A percentile compares a stretch with the other conserved stretches of the same genome.
phyloP scores from a whole-genome alignment of 2,888 invertebrate genomes.

The Mesopsocus fuscifrons region DNA sequence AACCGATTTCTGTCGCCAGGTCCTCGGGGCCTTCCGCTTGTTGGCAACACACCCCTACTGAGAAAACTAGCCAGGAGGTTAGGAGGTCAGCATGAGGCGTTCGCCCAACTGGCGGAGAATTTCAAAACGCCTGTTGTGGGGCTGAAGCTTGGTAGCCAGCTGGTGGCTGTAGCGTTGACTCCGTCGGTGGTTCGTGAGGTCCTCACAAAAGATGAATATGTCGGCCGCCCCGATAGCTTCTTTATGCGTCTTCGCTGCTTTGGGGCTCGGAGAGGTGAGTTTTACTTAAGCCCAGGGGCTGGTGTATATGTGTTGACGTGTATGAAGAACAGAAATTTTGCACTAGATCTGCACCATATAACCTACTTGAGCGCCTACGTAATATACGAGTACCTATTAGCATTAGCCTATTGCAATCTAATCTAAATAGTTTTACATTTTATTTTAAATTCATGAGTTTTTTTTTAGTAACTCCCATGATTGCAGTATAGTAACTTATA shows the following conservation, averaged over 20 bases:
- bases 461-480: too few relatives aligned
- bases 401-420: too few relatives aligned
- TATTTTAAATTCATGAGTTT: too few relatives aligned
- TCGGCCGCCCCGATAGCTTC: conserved; percentile 44
- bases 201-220: conserved; percentile 35
- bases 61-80: conserved; percentile 22
- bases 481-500: too few relatives aligned
- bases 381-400: too few relatives aligned
- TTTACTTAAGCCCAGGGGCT: not conserved
- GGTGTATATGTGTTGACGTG: conserved; percentile 6
- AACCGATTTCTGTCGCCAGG: too few relatives aligned
- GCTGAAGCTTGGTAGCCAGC: conserved; percentile 32
- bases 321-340: too few relatives aligned
- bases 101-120: conserved; percentile 27
- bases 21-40: conserved; percentile 27
- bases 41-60: conserved; percentile 25
- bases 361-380: too few relatives aligned
- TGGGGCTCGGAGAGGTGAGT: conserved; percentile 35
- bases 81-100: conserved; percentile 32
- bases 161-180: conserved; percentile 33
- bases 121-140: conserved; percentile 35
- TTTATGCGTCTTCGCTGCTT: conserved; percentile 40
- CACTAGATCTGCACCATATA: too few relatives aligned
- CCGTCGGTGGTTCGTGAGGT: conserved; percentile 32
- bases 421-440: too few relatives aligned